Evolutionary conservation across 1,140 invertebrate genomes (phyloP), one percentile per base, ranked within the genome.

Genomic region (Doryteuthis pealeii): DNA sequence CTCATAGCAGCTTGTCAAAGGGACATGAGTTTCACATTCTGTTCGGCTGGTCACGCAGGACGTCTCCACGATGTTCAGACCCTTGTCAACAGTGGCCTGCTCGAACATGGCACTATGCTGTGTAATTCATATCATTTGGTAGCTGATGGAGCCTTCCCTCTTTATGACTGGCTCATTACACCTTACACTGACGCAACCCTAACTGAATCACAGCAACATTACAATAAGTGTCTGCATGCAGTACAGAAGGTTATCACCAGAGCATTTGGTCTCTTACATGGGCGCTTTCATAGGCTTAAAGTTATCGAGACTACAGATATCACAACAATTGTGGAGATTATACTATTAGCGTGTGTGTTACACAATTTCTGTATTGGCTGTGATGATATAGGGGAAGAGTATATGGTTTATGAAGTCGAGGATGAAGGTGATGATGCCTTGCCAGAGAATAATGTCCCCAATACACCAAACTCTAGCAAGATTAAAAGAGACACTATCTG

Each of bases 301-400:
- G 72, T 76, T 71, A 79, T 87, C 12, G 67, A 82, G 43, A 78
- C 76, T 10, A 77, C 78, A 28, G 73, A 77, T 31, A 78, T 85
- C 65, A 80, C 83, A 76, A 79, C 84, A 72, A 81, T 84, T 49
- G 77, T 76, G 58, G 33, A 74, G 28, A 49, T 45, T 26, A 68
- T 78, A 28, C 18, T 32, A 40, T 70, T 78, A 32, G 82, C 82
- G 73, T 87, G 82, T 76, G 79, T 88, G 12, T 72, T 88, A 71
- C 84, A 87, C 67, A 87, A 87, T 75, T 68, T 87, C 4, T 86
- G 83, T 74, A 81, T 86, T 74, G 54, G 54, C 54, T 62, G 54
- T 62, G 54, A 62, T 62, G 54, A 62, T 28, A 62, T 62, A 2
- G 54, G 54, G 18, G 54, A 62, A 62, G 54, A 62, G 54, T 62